These are phyloP conservation scores for Bubalus kerabau DNA, from an alignment of 2,113 vertebrate genomes.

Conservation along the genomic window DNA sequence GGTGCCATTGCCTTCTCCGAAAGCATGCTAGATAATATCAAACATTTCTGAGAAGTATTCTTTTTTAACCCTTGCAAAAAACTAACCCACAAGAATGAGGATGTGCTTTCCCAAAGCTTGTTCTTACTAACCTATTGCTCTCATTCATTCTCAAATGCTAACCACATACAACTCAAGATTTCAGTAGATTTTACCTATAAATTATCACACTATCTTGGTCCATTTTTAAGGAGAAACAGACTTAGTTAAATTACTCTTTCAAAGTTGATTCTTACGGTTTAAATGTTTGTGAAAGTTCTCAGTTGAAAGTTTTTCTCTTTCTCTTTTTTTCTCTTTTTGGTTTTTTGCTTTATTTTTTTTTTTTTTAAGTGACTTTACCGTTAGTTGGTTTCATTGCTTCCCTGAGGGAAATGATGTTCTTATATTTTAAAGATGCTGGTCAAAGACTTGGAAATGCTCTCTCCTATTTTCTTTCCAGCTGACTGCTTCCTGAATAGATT, in stretches of 20 bases:
- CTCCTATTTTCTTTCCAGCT: slow-evolving; percentile 34
- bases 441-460: slow-evolving; percentile 4
- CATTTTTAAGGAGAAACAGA: not conserved
- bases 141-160: not conserved
- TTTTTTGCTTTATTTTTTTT: not conserved
- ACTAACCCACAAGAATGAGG: not conserved
- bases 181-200: not conserved
- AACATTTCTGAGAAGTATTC: not conserved
- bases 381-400: slow-evolving; percentile 29
- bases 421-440: slow-evolving; percentile 51
- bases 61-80: not conserved
- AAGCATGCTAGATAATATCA: not conserved
- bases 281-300: not conserved
- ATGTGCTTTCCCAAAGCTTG: not conserved
- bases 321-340: not conserved
- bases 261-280: not conserved
- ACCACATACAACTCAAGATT: not conserved
- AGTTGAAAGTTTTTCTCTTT: not conserved
- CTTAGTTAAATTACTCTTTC: not conserved
- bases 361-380: not conserved
- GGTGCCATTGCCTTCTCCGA: not conserved
- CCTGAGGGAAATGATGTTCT: slow-evolving; percentile 25
- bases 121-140: not conserved
- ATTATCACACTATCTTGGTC: not conserved
- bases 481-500: slow-evolving; percentile 12